A percentile compares a stretch with the other conserved stretches of the same genome.
phyloP scores from a whole-genome alignment of 2,888 invertebrate species.

The Tipula unca region DNA sequence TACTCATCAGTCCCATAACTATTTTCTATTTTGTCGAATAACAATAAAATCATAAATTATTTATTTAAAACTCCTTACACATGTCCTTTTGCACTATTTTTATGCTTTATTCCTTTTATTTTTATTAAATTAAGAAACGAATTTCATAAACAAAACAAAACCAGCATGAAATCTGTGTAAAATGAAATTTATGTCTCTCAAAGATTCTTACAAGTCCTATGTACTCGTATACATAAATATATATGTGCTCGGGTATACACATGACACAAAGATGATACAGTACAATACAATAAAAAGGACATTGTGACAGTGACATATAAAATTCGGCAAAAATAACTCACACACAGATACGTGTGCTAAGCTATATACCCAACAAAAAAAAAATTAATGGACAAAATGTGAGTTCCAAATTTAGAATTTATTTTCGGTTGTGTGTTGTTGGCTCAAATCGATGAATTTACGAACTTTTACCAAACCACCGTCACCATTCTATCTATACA shows the following conservation, averaged over 20 bases:
- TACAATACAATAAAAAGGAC: not conserved
- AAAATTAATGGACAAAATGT: not conserved
- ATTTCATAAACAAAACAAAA: not conserved
- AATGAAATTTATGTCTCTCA: not conserved
- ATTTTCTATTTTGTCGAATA: not conserved
- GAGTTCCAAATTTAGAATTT: not conserved
- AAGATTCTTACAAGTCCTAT: not conserved
- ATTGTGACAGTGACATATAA: not conserved
- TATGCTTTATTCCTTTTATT: not conserved
- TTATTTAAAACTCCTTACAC: slow-evolving; percentile 4
- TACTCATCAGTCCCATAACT: not conserved
- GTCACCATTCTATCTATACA: not conserved
- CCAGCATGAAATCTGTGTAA: not conserved
- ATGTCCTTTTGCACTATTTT: not conserved
- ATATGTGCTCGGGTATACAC: not conserved
- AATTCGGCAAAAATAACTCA: not conserved
- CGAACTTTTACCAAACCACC: not conserved
- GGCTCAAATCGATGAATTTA: not conserved
- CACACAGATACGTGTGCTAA: not conserved
- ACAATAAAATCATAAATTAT: slow-evolving; percentile 14
- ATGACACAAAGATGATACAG: not conserved
- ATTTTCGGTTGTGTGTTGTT: not conserved
- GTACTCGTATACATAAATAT: not conserved
- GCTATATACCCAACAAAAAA: not conserved
- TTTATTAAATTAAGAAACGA: not conserved